Percentiles rank a stretch among this genome's conserved stretches.
Evolutionary conservation across 2,888 invertebrate genomes (phyloP).

Genomic region (Acrocera orbiculus): DNA sequence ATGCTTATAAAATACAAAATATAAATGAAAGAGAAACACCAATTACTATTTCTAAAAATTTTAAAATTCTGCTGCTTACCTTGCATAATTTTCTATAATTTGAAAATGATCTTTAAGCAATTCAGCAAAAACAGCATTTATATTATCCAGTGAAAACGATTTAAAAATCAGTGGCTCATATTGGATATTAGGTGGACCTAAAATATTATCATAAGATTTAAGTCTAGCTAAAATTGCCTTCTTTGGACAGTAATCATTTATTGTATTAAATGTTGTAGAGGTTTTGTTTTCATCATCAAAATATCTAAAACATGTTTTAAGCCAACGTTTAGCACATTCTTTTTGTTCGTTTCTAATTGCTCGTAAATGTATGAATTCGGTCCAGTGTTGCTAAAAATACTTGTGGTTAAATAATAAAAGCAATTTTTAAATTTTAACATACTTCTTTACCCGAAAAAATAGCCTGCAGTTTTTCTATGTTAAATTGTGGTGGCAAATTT

Average conservation of each 20-base stretch:
- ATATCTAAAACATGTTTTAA: constrained; percentile 34
- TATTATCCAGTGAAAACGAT: constrained; percentile 14
- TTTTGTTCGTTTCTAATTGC: constrained; percentile 36
- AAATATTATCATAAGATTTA: constrained; percentile 44
- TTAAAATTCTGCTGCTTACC: constrained; percentile 21
- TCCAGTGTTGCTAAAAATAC: constrained; percentile 39
- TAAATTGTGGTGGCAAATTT: constrained; percentile 55
- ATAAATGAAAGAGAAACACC: constrained; percentile 1
- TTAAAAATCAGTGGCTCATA: constrained; percentile 27
- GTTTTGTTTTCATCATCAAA: constrained; percentile 16
- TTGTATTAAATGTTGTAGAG: constrained; percentile 9
- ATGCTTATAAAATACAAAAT: not conserved
- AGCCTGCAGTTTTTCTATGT: constrained; percentile 41
- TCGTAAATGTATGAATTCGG: constrained; percentile 45
- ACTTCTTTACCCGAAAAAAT: constrained; percentile 44
- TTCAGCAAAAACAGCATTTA: constrained; percentile 20
- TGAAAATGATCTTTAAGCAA: constrained; percentile 24
- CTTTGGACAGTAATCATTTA: not conserved
- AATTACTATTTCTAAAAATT: not conserved
- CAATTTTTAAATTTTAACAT: constrained; percentile 12
- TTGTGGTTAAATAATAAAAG: constrained; percentile 1
- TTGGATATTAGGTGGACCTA: constrained; percentile 37
- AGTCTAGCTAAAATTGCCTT: too few relatives aligned
- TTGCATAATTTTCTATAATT: constrained; percentile 31
- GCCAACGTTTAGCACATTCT: constrained; percentile 37